Evolutionary conservation across 2,113 vertebrate species (phyloP).

Genomic region (Lycocorax pyrrhopterus): DNA sequence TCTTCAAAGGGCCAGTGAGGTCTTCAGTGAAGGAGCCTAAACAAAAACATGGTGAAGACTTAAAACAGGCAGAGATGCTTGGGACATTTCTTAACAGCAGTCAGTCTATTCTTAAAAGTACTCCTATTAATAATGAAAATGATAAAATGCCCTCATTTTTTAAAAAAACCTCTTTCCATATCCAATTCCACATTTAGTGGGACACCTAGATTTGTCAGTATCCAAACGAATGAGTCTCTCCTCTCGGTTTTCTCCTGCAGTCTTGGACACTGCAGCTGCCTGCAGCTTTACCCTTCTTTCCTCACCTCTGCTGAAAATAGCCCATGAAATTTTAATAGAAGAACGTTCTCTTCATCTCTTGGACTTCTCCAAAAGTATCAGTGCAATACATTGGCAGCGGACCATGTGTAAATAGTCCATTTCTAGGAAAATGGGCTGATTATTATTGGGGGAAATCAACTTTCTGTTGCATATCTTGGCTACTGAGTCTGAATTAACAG

Average conservation of each 20-base stretch:
- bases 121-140: neutral
- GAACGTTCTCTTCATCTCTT: neutral
- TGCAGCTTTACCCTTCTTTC: neutral
- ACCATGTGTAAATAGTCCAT: rapidly evolving
- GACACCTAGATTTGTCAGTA: neutral
- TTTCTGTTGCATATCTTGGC: neutral
- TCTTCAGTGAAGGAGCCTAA: neutral
- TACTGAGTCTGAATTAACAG: neutral
- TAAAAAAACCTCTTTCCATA: neutral
- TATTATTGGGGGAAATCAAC: neutral
- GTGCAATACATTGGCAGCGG: neutral
- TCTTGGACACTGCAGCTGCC: neutral
- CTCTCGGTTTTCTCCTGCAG: neutral
- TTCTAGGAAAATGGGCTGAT: neutral
- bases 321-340: neutral
- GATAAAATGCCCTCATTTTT: neutral
- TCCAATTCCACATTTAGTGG: rapidly evolving
- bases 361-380: neutral
- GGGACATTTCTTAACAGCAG: neutral
- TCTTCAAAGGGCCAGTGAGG: neutral
- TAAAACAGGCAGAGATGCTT: neutral
- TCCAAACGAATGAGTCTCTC: neutral
- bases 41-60: neutral
- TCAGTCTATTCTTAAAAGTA: neutral
- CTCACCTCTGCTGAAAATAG: neutral